Conservation (phyloP, 2,888 invertebrate species). For the Polydrusus pterygomalis region DNA sequence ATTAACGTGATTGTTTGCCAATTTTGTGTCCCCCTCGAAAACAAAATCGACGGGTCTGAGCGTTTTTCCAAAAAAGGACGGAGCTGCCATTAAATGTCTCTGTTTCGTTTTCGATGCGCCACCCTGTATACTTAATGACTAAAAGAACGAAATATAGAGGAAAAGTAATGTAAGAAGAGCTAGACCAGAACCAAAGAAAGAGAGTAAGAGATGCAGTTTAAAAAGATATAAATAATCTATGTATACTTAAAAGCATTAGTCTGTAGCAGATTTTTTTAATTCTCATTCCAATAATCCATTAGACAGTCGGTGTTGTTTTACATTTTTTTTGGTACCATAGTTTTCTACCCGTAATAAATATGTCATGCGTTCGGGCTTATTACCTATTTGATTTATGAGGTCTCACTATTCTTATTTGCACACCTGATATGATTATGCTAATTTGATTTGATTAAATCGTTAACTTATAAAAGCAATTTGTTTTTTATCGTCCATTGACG, state of each 20-base stretch:
- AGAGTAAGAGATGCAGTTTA: no score
- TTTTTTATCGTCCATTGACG: conserved; percentile 43
- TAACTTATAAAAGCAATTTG: conserved; percentile 39
- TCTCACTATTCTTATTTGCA: conserved; percentile 46
- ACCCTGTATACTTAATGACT: no score
- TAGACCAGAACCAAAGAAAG: no score
- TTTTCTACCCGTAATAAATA: conserved; percentile 12
- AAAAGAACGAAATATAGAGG: no score
- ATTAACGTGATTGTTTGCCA: no score
- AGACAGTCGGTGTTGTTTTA: conserved; percentile 8
- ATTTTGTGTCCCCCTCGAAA: no score
- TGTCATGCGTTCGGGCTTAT: conserved; percentile 26
- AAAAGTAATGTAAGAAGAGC: not conserved
- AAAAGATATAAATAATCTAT: no score
- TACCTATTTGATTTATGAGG: conserved; percentile 44
- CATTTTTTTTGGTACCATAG: not conserved
- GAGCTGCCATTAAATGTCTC: no score
- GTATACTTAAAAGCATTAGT: not conserved
- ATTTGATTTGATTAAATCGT: conserved; percentile 49
- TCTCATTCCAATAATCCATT: not conserved
- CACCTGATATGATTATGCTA: conserved; percentile 50
- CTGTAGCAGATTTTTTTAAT: conserved; percentile 2
- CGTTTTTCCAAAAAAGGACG: no score
- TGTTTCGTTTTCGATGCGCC: no score
- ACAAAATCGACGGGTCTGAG: no score